Evolutionary conservation across 2,113 vertebrate genomes (phyloP), one percentile per base, ranked within the genome.

Genomic region (Sylvilagus bachmani): DNA sequence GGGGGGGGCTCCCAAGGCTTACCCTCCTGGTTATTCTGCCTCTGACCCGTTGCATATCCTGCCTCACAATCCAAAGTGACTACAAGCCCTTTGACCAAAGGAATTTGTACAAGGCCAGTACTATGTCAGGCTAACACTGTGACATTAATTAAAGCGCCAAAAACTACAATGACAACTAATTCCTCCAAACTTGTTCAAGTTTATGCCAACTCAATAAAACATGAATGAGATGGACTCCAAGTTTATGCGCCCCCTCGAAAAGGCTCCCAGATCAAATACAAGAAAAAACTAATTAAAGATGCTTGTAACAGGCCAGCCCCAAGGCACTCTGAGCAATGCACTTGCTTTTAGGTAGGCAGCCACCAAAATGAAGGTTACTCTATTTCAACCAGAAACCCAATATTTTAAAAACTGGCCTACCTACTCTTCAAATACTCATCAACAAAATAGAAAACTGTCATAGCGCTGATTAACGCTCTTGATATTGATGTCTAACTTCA

Each of bases 371-470:
- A 92, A 93, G 36, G 10, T 78, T 64, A 95, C 31, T 95, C 44
- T 44, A 84, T 91, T 97, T 78, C 70, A 96, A 86, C 36, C 31
- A 88, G 58, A 93, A 93, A 61, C 66, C 61, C 62, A 79, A 21
- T 77, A 80, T 51, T 91, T 85, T 61, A 92, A 81, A 91, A 87
- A 87, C 73, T 93, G 44, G 91, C 70, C 94, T 95, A 89, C 70
- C 64, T 96, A 97, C 44, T 77, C 53, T 49, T 97, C 61, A 96
- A 92, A 90, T 64, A 79, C 51, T 93, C 95, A 79, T 36, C 75
- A 91, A 78, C 70, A 91, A 95, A 78, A 22, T 25, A 77, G 22
- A 84, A 67, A 86, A 94, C 83, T 81, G 91, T 51, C 24, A 44
- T 66, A 44, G 44, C 94, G 55, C 84, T 96, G 11, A 91, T 67